A percentile compares a stretch with the other conserved stretches of the same genome.
phyloP scores from a whole-genome alignment of 2,113 vertebrate species.

The Ibidorhyncha struthersii region DNA sequence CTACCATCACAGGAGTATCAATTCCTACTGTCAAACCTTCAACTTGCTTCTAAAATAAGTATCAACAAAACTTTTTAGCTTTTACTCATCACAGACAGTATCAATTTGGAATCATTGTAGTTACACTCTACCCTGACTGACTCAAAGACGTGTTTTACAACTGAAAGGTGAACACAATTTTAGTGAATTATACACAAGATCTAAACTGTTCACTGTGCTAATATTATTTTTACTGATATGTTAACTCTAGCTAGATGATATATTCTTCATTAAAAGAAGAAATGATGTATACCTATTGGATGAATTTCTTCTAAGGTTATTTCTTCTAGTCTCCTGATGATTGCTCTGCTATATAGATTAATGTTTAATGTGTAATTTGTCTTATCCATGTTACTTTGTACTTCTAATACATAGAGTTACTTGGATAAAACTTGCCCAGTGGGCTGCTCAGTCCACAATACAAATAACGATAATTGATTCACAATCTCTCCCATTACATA shows the following conservation, averaged over 20 bases:
- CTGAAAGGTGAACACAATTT: background rate
- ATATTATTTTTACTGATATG: background rate
- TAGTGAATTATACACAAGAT: background rate
- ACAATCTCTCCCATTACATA: background rate
- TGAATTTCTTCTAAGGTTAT: background rate
- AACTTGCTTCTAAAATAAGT: background rate
- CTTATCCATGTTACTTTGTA: constrained; percentile 39
- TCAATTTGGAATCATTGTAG: background rate
- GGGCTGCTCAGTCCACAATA: background rate
- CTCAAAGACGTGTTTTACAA: background rate
- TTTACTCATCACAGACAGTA: background rate
- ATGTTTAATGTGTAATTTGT: constrained; percentile 22
- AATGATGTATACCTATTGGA: background rate
- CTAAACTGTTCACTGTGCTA: background rate
- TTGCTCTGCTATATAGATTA: constrained; percentile 11
- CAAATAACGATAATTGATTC: background rate
- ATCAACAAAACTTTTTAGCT: background rate
- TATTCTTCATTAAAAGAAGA: constrained; percentile 3
- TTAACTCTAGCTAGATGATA: background rate
- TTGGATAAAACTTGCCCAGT: constrained; percentile 15
- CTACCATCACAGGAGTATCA: background rate
- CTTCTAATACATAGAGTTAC: background rate
- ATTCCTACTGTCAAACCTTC: background rate
- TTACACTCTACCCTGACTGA: background rate
- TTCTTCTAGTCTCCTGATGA: background rate